phyloP scores from a whole-genome alignment of 2,888 invertebrate genomes.

The Leptopilina myrica region DNA sequence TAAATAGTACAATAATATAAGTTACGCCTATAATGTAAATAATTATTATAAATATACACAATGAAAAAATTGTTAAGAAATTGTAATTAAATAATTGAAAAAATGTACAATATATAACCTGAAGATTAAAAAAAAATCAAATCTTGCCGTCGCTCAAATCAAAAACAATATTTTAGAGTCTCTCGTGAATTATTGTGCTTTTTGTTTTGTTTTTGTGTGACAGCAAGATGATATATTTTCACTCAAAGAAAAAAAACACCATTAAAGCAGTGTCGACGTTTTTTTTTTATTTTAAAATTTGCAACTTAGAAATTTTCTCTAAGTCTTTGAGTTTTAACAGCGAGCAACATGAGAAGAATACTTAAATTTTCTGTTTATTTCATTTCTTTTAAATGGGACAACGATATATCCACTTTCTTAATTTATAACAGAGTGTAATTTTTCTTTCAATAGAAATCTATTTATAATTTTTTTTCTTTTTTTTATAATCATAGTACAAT shows the following conservation, averaged over 20 bases:
- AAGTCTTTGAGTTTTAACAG: constrained; percentile 22
- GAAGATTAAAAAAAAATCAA: constrained; percentile 52
- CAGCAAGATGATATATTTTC: constrained; percentile 56
- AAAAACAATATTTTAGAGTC: constrained; percentile 51
- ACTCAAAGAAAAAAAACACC: constrained; percentile 43
- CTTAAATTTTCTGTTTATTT: constrained; percentile 3
- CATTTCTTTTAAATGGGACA: background rate
- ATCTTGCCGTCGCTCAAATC: constrained; percentile 54
- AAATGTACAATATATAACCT: constrained; percentile 70
- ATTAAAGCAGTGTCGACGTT: constrained; percentile 51
- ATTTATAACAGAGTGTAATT: background rate
- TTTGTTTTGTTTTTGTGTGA: constrained; percentile 53
- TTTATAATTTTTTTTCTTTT: background rate
- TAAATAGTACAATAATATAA: constrained; percentile 67
- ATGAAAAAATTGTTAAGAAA: constrained; percentile 74
- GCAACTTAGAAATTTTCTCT: constrained; percentile 11
- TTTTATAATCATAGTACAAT: constrained; percentile 28
- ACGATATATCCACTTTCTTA: constrained; percentile 21
- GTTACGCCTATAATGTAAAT: constrained; percentile 68
- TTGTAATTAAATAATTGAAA: constrained; percentile 72
- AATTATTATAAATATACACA: constrained; percentile 74
- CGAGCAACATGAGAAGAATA: constrained; percentile 35
- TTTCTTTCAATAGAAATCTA: constrained; percentile 24
- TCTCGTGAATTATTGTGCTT: constrained; percentile 49
- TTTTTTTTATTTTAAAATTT: background rate